phyloP scores from a whole-genome alignment of 2,113 vertebrate genomes.

The Chamaetylas fuelleborni region DNA sequence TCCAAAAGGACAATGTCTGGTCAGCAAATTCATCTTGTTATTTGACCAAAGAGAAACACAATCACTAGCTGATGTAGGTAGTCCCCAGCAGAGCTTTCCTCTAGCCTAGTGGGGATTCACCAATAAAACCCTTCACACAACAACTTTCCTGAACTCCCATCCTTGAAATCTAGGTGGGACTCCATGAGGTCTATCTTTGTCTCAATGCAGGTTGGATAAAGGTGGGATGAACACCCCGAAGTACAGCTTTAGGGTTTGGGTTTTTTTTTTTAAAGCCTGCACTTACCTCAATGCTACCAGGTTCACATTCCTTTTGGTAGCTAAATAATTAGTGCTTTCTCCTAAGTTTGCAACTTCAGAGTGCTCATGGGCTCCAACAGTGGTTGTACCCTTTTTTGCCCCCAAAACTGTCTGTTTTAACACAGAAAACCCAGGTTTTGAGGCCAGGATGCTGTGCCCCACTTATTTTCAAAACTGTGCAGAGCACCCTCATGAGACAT shows the following conservation, averaged over 20 bases:
- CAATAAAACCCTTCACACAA: not conserved
- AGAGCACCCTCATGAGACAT: not conserved
- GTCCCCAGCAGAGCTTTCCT: not conserved
- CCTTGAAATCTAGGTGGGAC: not conserved
- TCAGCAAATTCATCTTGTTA: not conserved
- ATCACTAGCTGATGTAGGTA: no score
- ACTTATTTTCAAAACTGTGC: not conserved
- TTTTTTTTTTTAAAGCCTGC: not conserved
- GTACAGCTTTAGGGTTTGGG: not conserved
- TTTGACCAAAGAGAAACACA: not conserved
- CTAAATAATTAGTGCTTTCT: not conserved
- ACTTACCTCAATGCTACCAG: not conserved
- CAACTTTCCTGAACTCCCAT: not conserved
- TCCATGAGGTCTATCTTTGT: not conserved
- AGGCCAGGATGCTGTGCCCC: not conserved
- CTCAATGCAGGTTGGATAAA: not conserved
- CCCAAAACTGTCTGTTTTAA: not conserved
- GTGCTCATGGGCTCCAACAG: not conserved
- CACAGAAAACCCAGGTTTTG: rapidly evolving
- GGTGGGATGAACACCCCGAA: not conserved
- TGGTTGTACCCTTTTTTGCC: not conserved
- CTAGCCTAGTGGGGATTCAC: not conserved
- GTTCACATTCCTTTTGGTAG: not conserved
- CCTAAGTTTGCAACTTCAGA: not conserved
- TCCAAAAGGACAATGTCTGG: not conserved